Evolutionary conservation across 1,140 invertebrate species (phyloP), one percentile per base, ranked within the genome.

Genomic region (Acarapis woodi): DNA sequence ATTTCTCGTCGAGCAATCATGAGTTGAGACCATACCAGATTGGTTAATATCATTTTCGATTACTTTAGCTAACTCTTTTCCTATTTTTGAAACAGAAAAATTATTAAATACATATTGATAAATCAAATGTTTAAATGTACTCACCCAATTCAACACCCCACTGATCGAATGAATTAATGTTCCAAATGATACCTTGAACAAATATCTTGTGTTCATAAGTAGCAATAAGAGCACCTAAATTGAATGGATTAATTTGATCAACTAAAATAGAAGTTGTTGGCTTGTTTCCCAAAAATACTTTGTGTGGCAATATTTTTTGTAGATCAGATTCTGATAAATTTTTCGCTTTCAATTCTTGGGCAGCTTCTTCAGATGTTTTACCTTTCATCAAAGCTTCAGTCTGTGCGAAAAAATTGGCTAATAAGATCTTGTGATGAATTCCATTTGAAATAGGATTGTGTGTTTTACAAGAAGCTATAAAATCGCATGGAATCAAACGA

Each of bases 201-300:
- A 97, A 97, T 47, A 99, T 97, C 59, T 99, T 99, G 53, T 93
- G 83, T 56, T 97, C 90, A 55, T 99, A 97, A 53, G 83, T 67
- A 83, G 78, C 87, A 54, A 97, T 93, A n/a, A 99, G 60, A 31
- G 72, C 70, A 41, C 93, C 93, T 14, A 99, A 63, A 4, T 66
- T 83, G 59, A 93, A 93, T 6, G 93, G 90, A 8, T 76, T 82
- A 12, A 99, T 48, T 56, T 78, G 73, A 50, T 75, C 74, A 1
- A 96, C 68, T n/a, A 99, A 60, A 50, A 99, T 88, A 33, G 83
- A 88, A 54, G 96, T 97, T 2, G 83, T 96, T 20, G 93, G 93
- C 16, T 79, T 65, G 55, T 99, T 99, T 39, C 93, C 93, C 56
- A 73, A 63, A 57, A 99, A 99, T 4, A 90, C 71, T 49, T 96